Conservation (phyloP, 2,797 vertebrate species). For the Aphelocoma californica region DNA sequence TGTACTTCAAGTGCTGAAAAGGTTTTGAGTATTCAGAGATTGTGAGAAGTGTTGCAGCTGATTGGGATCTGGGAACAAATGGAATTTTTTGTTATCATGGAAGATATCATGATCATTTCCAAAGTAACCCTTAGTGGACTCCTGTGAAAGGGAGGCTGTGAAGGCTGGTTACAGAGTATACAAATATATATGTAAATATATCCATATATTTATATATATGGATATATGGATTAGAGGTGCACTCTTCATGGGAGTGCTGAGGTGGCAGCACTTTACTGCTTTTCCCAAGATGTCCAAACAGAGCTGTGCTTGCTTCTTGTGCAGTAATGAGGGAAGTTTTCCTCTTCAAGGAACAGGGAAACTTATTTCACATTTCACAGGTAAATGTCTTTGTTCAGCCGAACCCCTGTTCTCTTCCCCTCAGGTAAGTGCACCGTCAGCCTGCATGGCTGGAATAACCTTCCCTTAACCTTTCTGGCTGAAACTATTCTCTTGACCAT, state of each 20-base stretch:
- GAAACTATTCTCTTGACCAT: neutral
- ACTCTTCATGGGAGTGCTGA: neutral
- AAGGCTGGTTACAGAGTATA: neutral
- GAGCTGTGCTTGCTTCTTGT: neutral
- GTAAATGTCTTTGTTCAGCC: neutral
- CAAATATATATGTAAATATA: neutral
- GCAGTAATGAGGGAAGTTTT: neutral
- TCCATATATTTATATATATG: neutral
- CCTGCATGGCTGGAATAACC: neutral
- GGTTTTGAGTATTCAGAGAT: neutral
- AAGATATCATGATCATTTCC: slow-evolving; percentile 22
- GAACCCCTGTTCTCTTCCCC: neutral
- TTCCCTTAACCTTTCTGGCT: neutral
- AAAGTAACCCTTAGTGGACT: neutral
- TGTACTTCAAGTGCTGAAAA: neutral
- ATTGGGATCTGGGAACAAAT: neutral
- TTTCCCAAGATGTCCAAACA: neutral
- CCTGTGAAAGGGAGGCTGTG: neutral
- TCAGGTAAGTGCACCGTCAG: neutral
- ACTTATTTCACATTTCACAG: neutral
- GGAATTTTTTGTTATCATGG: slow-evolving; percentile 7
- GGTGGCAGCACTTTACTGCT: neutral
- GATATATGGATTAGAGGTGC: neutral
- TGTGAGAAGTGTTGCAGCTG: slow-evolving; percentile 25
- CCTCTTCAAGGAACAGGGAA: neutral